These are phyloP conservation scores for Lottia scabra DNA, from an alignment of 2,888 invertebrate genomes.

Conservation along the genomic window DNA sequence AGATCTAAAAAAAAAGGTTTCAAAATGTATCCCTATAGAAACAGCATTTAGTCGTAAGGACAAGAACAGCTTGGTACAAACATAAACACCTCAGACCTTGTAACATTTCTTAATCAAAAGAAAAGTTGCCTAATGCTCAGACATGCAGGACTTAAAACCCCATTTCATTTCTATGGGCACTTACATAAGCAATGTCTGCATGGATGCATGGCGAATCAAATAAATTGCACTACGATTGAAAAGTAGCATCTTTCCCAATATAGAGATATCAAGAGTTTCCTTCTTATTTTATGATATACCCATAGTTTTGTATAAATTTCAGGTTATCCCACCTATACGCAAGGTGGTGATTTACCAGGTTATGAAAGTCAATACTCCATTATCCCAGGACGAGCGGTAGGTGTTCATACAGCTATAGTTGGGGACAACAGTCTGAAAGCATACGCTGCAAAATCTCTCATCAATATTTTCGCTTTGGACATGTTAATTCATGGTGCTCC, in stretches of 20 bases:
- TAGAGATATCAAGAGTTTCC: background rate
- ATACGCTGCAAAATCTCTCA: conserved; percentile 29
- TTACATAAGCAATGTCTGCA: no score
- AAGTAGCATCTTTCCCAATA: background rate
- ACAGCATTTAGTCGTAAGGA: no score
- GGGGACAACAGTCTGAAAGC: conserved; percentile 23
- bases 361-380: conserved; percentile 34
- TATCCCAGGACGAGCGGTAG: conserved; percentile 27
- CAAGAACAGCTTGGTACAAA: no score
- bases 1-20: no score
- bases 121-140: no score
- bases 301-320: background rate
- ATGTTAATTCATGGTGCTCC: conserved; percentile 22
- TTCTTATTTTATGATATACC: background rate
- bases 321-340: conserved; percentile 34
- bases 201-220: no score
- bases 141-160: no score
- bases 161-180: no score
- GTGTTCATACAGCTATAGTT: conserved; percentile 30
- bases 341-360: conserved; percentile 37
- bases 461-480: conserved; percentile 32
- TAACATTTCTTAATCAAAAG: no score
- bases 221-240: background rate
- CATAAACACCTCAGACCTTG: no score
- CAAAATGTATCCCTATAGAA: no score